Evolutionary conservation across 2,888 invertebrate genomes (phyloP).

Genomic region (Metallyticus violacea): DNA sequence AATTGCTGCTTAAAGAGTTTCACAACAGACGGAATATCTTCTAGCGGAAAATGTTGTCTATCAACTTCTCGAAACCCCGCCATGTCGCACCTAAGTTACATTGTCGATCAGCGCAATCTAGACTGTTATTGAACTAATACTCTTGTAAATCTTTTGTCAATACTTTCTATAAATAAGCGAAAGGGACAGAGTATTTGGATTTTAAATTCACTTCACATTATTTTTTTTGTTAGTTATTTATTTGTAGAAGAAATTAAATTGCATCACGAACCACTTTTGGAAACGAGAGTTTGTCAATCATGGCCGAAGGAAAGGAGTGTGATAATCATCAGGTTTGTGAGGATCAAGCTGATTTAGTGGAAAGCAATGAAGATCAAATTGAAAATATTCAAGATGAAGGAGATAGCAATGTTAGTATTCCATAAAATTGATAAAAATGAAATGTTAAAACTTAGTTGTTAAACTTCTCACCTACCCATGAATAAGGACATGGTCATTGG

Average conservation of each 20-base stretch:
- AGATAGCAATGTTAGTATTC: conserved; percentile 16
- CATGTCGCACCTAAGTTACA: conserved; percentile 48
- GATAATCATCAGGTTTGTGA: background rate
- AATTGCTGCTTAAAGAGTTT: conserved; percentile 72
- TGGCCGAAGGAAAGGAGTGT: conserved; percentile 13
- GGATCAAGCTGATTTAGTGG: background rate
- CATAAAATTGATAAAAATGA: background rate
- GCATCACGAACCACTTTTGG: background rate
- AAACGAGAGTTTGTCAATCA: conserved; percentile 9
- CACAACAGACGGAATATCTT: conserved; percentile 69
- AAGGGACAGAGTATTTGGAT: background rate
- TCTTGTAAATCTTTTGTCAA: background rate
- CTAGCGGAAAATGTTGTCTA: conserved; percentile 71
- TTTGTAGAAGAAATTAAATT: background rate
- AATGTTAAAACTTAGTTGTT: background rate
- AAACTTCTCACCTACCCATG: background rate
- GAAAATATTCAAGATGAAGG: background rate
- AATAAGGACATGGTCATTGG: background rate
- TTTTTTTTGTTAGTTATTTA: background rate
- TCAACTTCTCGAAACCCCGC: conserved; percentile 64
- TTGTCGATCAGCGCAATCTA: conserved; percentile 26
- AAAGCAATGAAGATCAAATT: background rate
- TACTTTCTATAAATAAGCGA: background rate
- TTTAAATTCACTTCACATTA: background rate
- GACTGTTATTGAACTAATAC: conserved; percentile 23